Evolutionary conservation across 1,140 invertebrate genomes (phyloP), one percentile per base, ranked within the genome.

Genomic region (Pseudomyrmex gracilis): DNA sequence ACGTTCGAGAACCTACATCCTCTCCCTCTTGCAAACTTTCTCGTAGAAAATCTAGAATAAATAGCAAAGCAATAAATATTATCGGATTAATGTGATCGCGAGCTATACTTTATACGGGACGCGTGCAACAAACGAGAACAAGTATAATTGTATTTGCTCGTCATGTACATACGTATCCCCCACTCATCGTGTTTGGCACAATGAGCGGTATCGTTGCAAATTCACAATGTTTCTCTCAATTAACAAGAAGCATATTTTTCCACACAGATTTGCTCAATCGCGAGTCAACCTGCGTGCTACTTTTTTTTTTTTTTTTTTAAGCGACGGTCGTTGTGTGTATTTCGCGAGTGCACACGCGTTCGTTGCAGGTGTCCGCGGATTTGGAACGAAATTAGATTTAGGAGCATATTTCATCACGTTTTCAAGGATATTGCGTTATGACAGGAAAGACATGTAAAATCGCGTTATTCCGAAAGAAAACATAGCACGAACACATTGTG

Each of bases 151-250:
- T 34, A 57, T 58, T 24, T 22, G 22, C 76, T 47, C 49, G 22
- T 80, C 76, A 47, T 24, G 24, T 17, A 49, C 47, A 5, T 34
- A 49, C 47, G 34, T 34, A 78, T 80, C 66, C 53, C 24, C 55
- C 8, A 70, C 66, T 80, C 76, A 70, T 80, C 66, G 43, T 43
- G 43, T 43, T 20, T 24, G 43, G 24, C 17, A 80, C 76, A 80
- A 80, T 71, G 76, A 71, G 60, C n/a, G 12, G 22, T 61, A 58
- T 58, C 66, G 53, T 45, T 12, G 22, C 66, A 17, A 70, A 60
- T 80, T 70, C 53, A 49, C 66, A 71, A 77, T 77, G 55, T 80
- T 80, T 80, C 76, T 80, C 66, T 80, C 55, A 71, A 80, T 80
- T 71, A 80, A 80, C 53, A 60, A 34, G 34, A 34, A 34, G 34